A percentile compares a stretch with the other conserved stretches of the same genome.
Evolutionary conservation across 2,797 vertebrate genomes (phyloP).

Genomic region (Buceros bicornis): DNA sequence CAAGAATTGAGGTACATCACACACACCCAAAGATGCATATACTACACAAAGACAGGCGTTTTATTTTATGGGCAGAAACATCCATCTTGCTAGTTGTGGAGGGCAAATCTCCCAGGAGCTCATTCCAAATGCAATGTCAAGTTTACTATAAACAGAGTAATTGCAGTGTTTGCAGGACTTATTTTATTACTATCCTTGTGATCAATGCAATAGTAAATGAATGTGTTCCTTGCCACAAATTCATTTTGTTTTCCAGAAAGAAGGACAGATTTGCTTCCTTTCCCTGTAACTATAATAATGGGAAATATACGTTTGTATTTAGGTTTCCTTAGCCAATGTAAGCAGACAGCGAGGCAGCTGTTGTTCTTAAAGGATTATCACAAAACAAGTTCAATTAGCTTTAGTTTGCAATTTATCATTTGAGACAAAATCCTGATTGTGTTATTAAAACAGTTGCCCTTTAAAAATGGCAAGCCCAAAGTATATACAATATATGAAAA

Average conservation of each 20-base stretch:
- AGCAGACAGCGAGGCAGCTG: slow-evolving; percentile 60
- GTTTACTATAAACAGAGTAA: slow-evolving; percentile 71
- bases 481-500: slow-evolving; percentile 2
- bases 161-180: slow-evolving; percentile 43
- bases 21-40: not conserved
- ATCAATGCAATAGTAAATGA: slow-evolving; percentile 62
- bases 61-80: slow-evolving; percentile 8
- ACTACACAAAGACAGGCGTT: not conserved
- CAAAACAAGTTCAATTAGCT: slow-evolving; percentile 33
- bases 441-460: slow-evolving; percentile 39
- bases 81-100: not conserved
- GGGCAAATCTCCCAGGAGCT: not conserved
- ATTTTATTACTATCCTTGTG: slow-evolving; percentile 43
- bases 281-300: slow-evolving; percentile 27
- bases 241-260: slow-evolving; percentile 55
- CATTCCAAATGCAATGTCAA: slow-evolving; percentile 44
- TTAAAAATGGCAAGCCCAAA: not conserved
- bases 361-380: slow-evolving; percentile 69
- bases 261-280: slow-evolving; percentile 44
- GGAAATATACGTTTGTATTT: slow-evolving; percentile 49
- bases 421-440: slow-evolving; percentile 40
- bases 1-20: not conserved
- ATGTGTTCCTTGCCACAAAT: slow-evolving; percentile 5
- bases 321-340: slow-evolving; percentile 48
- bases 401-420: slow-evolving; percentile 48